phyloP scores from a whole-genome alignment of 2,888 invertebrate species.

The Lepetodrilus schrolli region DNA sequence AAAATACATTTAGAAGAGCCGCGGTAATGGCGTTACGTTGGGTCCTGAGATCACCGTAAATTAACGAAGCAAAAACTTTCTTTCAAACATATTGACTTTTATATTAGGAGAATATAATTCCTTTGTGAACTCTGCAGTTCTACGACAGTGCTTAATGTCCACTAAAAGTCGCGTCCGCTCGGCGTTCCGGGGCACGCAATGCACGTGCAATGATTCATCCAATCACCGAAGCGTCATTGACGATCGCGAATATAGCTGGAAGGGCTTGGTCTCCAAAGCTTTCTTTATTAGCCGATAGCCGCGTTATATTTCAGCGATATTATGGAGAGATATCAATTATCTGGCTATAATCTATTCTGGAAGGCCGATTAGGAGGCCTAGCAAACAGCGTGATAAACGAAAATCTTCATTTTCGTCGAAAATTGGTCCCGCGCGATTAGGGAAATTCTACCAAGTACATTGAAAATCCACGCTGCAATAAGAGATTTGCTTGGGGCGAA shows the following conservation, averaged over 20 bases:
- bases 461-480: constrained; percentile 16
- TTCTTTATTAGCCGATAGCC: constrained; percentile 20
- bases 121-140: background rate
- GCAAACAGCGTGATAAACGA: constrained; percentile 28
- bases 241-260: background rate
- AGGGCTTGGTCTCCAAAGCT: background rate
- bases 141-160: constrained; percentile 5
- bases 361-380: constrained; percentile 15
- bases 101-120: constrained; percentile 4
- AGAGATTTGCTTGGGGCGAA: background rate
- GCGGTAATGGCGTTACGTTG: background rate
- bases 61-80: background rate
- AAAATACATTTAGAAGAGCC: constrained; percentile 5
- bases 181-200: background rate
- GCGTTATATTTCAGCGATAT: constrained; percentile 21
- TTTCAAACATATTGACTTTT: background rate
- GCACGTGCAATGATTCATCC: constrained; percentile 26
- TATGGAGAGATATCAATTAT: constrained; percentile 30
- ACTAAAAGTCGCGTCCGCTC: background rate
- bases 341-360: constrained; percentile 18
- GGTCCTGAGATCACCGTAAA: background rate
- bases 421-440: constrained; percentile 23
- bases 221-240: background rate
- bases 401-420: constrained; percentile 25
- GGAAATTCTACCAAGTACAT: background rate